Evolutionary conservation across 1,140 invertebrate species (phyloP).

Genomic region (Hormaphis cornu): DNA sequence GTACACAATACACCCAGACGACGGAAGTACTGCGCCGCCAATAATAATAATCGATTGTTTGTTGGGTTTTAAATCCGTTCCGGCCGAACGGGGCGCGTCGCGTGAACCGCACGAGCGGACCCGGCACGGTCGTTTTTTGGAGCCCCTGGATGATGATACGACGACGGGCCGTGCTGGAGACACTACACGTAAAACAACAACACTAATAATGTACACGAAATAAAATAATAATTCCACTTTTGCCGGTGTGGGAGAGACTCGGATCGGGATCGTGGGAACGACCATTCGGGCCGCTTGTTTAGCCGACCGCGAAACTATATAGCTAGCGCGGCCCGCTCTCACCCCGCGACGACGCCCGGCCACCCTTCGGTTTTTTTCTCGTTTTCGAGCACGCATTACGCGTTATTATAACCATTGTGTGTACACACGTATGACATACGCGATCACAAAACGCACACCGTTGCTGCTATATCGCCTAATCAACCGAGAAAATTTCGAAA

Average conservation of each 20-base stretch:
- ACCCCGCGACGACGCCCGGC: too few species aligned
- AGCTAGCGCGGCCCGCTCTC: too few species aligned
- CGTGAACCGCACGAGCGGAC: slow-evolving; percentile 24
- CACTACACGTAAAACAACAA: background rate
- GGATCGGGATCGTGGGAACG: slow-evolving; percentile 13
- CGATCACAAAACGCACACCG: too few species aligned
- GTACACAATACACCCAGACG: too few species aligned
- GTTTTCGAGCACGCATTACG: too few species aligned
- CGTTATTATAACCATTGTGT: too few species aligned
- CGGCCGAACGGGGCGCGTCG: slow-evolving; percentile 2
- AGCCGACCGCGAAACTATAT: slow-evolving; percentile 28
- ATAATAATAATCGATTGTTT: slow-evolving; percentile 27
- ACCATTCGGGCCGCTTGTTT: background rate
- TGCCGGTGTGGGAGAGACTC: background rate
- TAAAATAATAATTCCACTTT: background rate
- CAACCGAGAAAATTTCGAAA: too few species aligned
- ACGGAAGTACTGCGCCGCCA: background rate
- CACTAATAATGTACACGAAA: background rate
- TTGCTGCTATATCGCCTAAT: too few species aligned
- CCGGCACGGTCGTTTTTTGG: background rate
- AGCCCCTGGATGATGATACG: background rate
- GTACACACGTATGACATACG: too few species aligned
- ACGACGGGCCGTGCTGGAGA: background rate
- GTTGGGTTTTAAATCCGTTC: slow-evolving; percentile 8
- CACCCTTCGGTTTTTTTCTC: too few species aligned